Evolutionary conservation across 2,113 vertebrate genomes (phyloP).

Genomic region (Mus spicilegus): DNA sequence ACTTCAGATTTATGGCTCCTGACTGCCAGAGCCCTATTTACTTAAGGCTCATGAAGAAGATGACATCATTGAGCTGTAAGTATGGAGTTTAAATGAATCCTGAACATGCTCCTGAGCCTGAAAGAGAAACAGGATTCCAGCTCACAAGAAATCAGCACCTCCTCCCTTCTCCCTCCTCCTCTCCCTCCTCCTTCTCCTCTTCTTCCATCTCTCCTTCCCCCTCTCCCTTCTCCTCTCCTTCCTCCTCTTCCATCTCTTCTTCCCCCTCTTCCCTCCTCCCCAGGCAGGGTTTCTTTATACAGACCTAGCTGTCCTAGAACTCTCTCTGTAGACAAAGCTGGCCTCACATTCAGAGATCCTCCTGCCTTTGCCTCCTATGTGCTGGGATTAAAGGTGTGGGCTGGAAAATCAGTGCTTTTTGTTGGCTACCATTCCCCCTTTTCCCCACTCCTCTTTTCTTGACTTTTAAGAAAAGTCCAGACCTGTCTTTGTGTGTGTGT

Average conservation of each 20-base stretch:
- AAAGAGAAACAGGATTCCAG: neutral
- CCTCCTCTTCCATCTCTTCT: neutral
- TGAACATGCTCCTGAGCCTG: slow-evolving; percentile 23
- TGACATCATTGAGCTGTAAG: slow-evolving; percentile 45
- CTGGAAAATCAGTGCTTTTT: neutral
- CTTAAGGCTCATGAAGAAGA: neutral
- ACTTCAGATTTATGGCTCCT: slow-evolving; percentile 13
- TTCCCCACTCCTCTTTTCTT: neutral
- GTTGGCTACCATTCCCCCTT: neutral
- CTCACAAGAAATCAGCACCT: neutral
- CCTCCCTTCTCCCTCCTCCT: neutral
- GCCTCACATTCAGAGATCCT: neutral
- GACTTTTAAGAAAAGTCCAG: neutral
- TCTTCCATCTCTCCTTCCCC: neutral
- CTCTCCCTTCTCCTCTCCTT: too few relatives aligned
- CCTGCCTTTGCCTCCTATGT: neutral
- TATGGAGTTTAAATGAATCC: neutral
- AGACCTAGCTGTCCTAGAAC: neutral
- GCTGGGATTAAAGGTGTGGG: neutral
- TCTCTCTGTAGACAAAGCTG: neutral
- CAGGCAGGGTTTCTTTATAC: neutral
- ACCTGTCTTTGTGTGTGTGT: neutral
- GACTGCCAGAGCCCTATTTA: neutral
- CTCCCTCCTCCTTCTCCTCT: neutral
- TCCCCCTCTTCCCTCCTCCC: neutral